These are phyloP conservation scores for Ancistrus triradiatus DNA, from an alignment of 2,113 vertebrate genomes.

Conservation along the genomic window DNA sequence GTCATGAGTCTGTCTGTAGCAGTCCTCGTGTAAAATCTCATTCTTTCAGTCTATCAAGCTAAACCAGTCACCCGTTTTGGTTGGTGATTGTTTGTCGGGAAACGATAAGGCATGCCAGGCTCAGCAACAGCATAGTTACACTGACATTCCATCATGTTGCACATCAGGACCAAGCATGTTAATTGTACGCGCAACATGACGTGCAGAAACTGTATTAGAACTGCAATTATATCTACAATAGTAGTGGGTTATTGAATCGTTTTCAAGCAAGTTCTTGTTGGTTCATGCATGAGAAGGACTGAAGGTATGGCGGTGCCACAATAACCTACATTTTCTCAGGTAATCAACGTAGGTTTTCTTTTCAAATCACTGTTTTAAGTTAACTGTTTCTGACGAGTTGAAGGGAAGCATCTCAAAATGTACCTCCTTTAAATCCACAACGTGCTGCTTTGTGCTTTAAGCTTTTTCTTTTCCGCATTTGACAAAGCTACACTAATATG, in stretches of 20 bases:
- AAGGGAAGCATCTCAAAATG: constrained; percentile 8
- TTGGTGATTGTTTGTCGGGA: no score
- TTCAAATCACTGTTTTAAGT: constrained; percentile 14
- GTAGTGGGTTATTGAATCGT: not conserved
- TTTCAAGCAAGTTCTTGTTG: constrained; percentile 1
- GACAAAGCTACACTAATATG: no score
- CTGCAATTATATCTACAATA: not conserved
- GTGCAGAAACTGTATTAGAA: not conserved
- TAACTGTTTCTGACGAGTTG: constrained; percentile 4
- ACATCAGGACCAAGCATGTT: constrained; percentile 10
- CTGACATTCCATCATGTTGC: constrained; percentile 15
- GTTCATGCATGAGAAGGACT: not conserved
- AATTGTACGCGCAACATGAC: not conserved
- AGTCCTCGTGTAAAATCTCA: no score
- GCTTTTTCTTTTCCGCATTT: not conserved
- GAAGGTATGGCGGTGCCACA: not conserved
- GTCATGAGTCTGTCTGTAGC: no score
- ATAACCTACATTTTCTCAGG: constrained; percentile 34
- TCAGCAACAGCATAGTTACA: not conserved
- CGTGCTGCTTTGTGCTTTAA: not conserved
- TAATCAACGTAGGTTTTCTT: constrained; percentile 7
- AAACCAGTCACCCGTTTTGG: no score
- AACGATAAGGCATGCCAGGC: no score
- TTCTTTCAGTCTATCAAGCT: no score
- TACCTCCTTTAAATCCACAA: constrained; percentile 1